Base-by-base conservation (phyloP, 1,140 invertebrate species). In the Lucilia sericata region DNA sequence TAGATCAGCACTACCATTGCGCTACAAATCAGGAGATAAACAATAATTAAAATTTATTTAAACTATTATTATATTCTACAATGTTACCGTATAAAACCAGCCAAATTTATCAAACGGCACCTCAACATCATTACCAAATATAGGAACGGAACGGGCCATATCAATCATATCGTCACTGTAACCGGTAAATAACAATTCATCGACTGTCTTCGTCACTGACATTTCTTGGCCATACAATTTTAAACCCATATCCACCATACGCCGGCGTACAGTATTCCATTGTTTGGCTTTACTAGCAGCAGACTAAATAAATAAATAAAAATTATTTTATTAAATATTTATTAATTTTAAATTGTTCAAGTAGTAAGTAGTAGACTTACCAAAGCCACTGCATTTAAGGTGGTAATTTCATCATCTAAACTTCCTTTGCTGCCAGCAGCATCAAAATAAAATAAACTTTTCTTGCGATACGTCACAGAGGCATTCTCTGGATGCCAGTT, bases 371-470 rank as follows among this genome's bases (percentile, higher is more conserved):
- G 80, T 34, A 25, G 49, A 82, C 94, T 94, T 88, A 98, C 97
- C 90, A 96, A 92, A 47, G 96, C 94, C 10, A 98, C 94, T 9
- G 95, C 93, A 90, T 99, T 98, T 5, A 98, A 89, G 5, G 96
- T 96, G 0, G 93, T 95, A 83, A 98, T 93, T 4, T 93, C 91
- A 87, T 98, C 97, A 49, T 93, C 91, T 14, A 98, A 92, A 13
- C 92, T 92, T 1, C 96, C 97, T 78, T 94, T 94, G 85, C 96
- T 98, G 84, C 92, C 92, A 9, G 93, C 92, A 74, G 91, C 92
- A 85, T 96, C 94, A 87, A 96, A 99, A 86, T 93, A 93, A 94
- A 96, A 99, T 55, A 92, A 93, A 87, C 96, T 94, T 49, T 92
- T 94, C 82, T 96, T 95, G 14, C 93, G 91, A 90, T 96, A 99